Evolutionary conservation across 2,797 vertebrate species (phyloP), one percentile per base, ranked within the genome.

Genomic region (Anguilla obscura): DNA sequence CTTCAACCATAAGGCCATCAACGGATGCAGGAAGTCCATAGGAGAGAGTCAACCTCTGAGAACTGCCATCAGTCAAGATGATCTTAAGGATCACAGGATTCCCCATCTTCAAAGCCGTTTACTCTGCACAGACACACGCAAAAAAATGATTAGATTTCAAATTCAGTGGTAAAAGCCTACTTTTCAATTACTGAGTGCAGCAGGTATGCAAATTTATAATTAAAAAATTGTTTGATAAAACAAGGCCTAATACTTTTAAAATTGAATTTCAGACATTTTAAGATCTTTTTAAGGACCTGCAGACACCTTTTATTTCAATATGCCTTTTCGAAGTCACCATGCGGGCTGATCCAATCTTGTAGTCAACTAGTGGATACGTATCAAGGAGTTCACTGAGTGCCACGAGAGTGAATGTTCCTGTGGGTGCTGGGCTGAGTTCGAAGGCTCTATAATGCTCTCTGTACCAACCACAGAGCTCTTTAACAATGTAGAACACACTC

Each of bases 21-120:
- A 87, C 1, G 7, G 86, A 86, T 87, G 27, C 71, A 87, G 74
- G 86, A 45, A 83, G 86, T 86, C 86, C 86, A 85, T 86, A 0
- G 0, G 74, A 27, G 16, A 89, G n/a, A 18, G 86, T 89, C 58
- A 89, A 63, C 36, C 86, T 89, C 74, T 89, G 89, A 69, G 21
- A 69, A 48, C 56, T 87, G 71, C 86, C 86, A 83, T 89, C 89
- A 89, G 87, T 87, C 74, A 87, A 69, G 30, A 87, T 86, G 69
- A 89, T 89, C 84, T 86, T 88, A 1, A 86, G 48, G 27, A 88
- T 89, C 18, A 90, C 66, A 74, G 89, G 79, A 50, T 54, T 90
- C 18, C 3, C 87, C 89, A 88, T 90, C 87, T 80, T 88, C 76
- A 48, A 56, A 86, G 50, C 14, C 0, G 10, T 86, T 89, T 88